Evolutionary conservation across 2,888 invertebrate species (phyloP).

Genomic region (Acronicta aceris): DNA sequence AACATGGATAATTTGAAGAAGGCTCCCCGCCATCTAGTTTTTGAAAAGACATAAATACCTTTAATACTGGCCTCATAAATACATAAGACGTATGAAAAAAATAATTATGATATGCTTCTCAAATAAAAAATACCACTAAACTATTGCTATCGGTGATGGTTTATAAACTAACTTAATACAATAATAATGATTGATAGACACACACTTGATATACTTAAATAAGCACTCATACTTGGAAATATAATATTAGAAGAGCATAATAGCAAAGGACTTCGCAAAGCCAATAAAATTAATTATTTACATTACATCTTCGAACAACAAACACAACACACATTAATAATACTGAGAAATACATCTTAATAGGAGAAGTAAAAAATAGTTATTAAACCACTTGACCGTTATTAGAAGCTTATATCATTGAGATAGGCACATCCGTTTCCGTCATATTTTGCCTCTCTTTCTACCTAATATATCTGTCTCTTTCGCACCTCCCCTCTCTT

Average conservation of each 20-base stretch:
- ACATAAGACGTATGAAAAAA: neutral
- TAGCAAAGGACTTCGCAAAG: conserved; percentile 35
- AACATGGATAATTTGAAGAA: too few species aligned
- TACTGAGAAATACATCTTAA: too few species aligned
- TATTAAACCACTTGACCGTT: too few species aligned
- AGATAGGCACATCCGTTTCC: too few species aligned
- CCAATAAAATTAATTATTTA: conserved; percentile 16
- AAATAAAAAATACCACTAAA: conserved; percentile 6
- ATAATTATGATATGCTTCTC: conserved; percentile 3
- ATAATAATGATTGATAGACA: neutral
- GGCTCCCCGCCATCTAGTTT: neutral
- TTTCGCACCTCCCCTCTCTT: too few species aligned
- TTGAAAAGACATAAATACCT: too few species aligned
- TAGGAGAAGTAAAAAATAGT: too few species aligned
- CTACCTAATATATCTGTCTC: too few species aligned
- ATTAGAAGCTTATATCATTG: too few species aligned
- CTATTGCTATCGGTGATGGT: neutral
- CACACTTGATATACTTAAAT: conserved; percentile 2
- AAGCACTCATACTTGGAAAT: conserved; percentile 9
- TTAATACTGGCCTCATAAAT: too few species aligned
- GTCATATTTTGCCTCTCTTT: too few species aligned
- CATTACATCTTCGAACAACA: conserved; percentile 9
- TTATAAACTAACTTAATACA: conserved; percentile 1
- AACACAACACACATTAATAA: conserved; percentile 16
- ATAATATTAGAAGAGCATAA: conserved; percentile 4